Evolutionary conservation across 1,140 invertebrate genomes (phyloP), one percentile per base, ranked within the genome.

Genomic region (Mesaphorura yosii): DNA sequence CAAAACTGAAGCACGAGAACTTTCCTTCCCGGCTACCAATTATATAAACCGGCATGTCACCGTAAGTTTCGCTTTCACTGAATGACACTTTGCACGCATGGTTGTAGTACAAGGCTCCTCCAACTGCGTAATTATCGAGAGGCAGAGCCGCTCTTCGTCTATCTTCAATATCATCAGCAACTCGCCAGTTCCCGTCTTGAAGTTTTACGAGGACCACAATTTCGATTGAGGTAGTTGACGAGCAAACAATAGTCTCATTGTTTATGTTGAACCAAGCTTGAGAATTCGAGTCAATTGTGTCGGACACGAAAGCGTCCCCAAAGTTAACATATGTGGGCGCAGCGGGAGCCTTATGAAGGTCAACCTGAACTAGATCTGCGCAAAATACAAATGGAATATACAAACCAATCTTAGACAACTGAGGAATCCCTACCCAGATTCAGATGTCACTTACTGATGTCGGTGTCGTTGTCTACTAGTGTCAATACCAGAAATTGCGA

Each of bases 401-500:
- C n/a, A 51, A 23, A 48, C 10, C 34, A 37, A 37, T 6, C 19
- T 41, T 41, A 41, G 7, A 12, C 10, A 37, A 37, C 34, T 12
- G 17, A 37, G 34, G 17, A 17, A 12, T 37, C 17, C 12, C 34
- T 17, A 37, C 12, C 17, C 34, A 12, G 12, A 12, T 42, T 42
- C 40, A 42, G 23, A 12, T 17, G 17, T 6, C 40, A 23, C 20
- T 27, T 17, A 52, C 46, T 29, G 37, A 48, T n/a, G 7, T 48
- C n/a, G n/a, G n/a, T 42, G 7, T 41, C 17, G 19, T 39, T 20
- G 45, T 45, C 22, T 7, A 17, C 44, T 7, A 14, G 3, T 34
- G 29, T 37, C 39, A 42, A 23, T 20, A 51, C 19, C 2, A 56
- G n/a, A 51, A 56, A 56, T 27, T 56, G 48, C n/a, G 48, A 51